phyloP scores from a whole-genome alignment of 2,797 vertebrate species.

The Xyrichtys novacula region DNA sequence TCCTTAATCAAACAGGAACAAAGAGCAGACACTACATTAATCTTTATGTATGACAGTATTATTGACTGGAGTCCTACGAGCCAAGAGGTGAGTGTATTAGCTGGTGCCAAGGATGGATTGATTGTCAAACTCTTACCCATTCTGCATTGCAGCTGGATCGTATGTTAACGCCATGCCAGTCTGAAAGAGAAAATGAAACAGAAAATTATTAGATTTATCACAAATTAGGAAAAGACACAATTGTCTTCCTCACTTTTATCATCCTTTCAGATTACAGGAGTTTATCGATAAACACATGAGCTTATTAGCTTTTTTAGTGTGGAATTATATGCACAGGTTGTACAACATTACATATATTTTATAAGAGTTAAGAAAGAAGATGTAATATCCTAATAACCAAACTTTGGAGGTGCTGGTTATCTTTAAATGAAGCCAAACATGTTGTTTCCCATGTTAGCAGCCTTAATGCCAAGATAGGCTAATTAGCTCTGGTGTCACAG shows the following conservation, averaged over 20 bases:
- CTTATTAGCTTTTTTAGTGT: too few relatives aligned
- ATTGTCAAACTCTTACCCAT: constrained; percentile 88
- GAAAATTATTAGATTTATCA: constrained; percentile 26
- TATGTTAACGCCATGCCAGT: constrained; percentile 97
- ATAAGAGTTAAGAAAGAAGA: too few relatives aligned
- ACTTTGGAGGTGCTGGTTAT: background rate
- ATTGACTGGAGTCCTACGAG: constrained; percentile 64
- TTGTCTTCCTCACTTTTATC: too few relatives aligned
- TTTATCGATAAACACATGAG: too few relatives aligned
- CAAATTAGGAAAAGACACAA: constrained; percentile 10
- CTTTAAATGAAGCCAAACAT: background rate
- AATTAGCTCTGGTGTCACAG: background rate
- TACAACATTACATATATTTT: too few relatives aligned
- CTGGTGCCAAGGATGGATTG: constrained; percentile 61
- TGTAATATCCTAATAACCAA: background rate
- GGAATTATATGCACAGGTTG: too few relatives aligned
- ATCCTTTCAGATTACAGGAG: too few relatives aligned
- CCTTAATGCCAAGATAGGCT: background rate
- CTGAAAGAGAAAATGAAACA: constrained; percentile 79
- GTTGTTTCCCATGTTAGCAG: background rate
- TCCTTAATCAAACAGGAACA: constrained; percentile 75
- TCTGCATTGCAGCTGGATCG: constrained; percentile 96
- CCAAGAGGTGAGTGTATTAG: constrained; percentile 65
- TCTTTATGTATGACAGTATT: constrained; percentile 74
- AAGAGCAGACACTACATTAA: constrained; percentile 74